These are phyloP conservation scores for Glyphotaelius pellucidus DNA, from an alignment of 2,888 invertebrate genomes.

Conservation along the genomic window DNA sequence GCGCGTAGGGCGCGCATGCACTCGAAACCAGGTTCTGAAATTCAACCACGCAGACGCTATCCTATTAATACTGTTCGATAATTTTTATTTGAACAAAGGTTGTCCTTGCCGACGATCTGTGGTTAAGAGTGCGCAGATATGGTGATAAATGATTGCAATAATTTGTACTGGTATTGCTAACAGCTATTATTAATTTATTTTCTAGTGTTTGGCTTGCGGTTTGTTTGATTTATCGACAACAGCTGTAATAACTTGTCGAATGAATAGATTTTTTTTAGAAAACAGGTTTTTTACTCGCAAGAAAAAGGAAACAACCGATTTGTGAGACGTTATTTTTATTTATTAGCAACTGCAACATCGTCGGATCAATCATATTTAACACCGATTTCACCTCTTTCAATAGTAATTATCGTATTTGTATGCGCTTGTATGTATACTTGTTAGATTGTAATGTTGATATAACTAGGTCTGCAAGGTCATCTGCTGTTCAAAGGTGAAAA, in stretches of 20 bases:
- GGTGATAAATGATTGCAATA: neutral
- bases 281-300: neutral
- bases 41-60: too few relatives aligned
- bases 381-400: neutral
- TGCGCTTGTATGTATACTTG: neutral
- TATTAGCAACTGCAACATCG: neutral
- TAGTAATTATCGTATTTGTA: neutral
- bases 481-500: neutral
- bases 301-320: neutral
- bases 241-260: neutral
- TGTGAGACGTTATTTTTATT: neutral
- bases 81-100: neutral
- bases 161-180: neutral
- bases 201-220: neutral
- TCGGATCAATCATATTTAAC: neutral
- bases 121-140: neutral
- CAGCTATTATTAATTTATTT: neutral
- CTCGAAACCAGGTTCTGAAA: too few relatives aligned
- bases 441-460: neutral
- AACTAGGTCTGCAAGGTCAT: neutral
- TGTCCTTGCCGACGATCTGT: neutral
- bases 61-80: too few relatives aligned
- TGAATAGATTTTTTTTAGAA: neutral
- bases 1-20: too few relatives aligned
- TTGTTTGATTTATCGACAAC: neutral